Evolutionary conservation across 2,113 vertebrate species (phyloP), one percentile per base, ranked within the genome.

Genomic region (Uropsilus gracilis): DNA sequence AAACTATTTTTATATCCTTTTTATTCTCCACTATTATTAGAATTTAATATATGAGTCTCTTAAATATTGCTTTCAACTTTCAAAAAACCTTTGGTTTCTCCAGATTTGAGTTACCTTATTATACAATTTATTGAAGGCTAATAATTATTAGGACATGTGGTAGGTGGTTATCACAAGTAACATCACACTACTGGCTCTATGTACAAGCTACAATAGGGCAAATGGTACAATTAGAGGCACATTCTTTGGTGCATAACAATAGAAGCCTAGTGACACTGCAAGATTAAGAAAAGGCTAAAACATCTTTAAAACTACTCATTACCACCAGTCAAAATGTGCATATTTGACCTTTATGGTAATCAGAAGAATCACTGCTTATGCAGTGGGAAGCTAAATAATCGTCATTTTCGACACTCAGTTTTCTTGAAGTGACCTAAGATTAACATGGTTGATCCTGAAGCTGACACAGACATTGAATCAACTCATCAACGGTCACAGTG

Each of bases 301-400:
- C 97, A 98, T 98, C 98, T 98, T 98, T 98, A 98, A 98, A 98
- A 98, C 98, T 98, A 98, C 97, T 98, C 97, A 98, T 98, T 98
- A 98, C 96, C 97, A 98, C 97, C 98, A 97, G 98, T 98, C 98
- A 98, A 98, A 98, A 98, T 95, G 98, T 98, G 98, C 98, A 96
- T 97, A 98, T 98, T 98, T 98, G 98, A 98, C 98, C 98, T 98
- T 98, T 98, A 98, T 98, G 98, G 88, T 98, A 98, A 98, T 98
- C 97, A 98, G 98, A 93, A 98, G 96, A 97, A 96, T 95, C 89
- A 97, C 96, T 68, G 92, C 97, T 97, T 97, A 94, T 97, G 97
- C 96, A 96, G 93, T 95, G 66, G 93, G 94, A 66, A 30, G 97
- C 98, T 97, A 98, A 98, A 98, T 98, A 98, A 98, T 98, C 97